phyloP scores from a whole-genome alignment of 2,797 vertebrate species.

The Caiman crocodilus region DNA sequence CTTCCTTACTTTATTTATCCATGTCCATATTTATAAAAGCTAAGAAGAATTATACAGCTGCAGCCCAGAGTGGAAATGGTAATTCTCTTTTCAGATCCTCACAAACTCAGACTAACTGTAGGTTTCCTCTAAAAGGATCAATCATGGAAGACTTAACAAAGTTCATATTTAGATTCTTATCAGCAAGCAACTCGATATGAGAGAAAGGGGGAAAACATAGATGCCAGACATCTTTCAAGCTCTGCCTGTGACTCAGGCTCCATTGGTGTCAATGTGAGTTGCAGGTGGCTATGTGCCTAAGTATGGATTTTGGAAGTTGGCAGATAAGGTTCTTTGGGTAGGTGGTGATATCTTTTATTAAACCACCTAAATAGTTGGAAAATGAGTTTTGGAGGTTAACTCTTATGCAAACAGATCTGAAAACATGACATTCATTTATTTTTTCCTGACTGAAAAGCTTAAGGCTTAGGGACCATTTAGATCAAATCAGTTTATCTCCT shows the following conservation, averaged over 20 bases:
- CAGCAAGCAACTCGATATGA: background rate
- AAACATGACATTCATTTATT: background rate
- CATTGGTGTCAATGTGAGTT: background rate
- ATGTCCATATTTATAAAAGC: conserved; percentile 13
- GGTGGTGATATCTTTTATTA: too few relatives aligned
- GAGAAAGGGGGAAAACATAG: background rate
- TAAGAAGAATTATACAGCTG: background rate
- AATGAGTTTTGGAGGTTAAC: background rate
- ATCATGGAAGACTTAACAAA: background rate
- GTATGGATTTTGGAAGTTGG: too few relatives aligned
- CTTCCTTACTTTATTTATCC: conserved; percentile 23
- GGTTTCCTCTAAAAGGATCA: background rate
- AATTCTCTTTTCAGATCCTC: background rate
- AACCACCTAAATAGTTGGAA: too few relatives aligned
- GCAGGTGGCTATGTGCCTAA: background rate
- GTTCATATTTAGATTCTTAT: background rate
- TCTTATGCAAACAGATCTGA: background rate
- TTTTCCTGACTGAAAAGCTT: background rate
- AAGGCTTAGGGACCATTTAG: background rate
- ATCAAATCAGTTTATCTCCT: too few relatives aligned
- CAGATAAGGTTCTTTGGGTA: background rate
- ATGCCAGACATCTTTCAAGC: background rate
- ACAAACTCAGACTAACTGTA: background rate
- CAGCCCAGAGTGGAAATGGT: background rate
- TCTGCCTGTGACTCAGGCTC: background rate